Base-by-base conservation (phyloP, 2,113 vertebrate genomes). In the Tetraodon nigroviridis region DNA sequence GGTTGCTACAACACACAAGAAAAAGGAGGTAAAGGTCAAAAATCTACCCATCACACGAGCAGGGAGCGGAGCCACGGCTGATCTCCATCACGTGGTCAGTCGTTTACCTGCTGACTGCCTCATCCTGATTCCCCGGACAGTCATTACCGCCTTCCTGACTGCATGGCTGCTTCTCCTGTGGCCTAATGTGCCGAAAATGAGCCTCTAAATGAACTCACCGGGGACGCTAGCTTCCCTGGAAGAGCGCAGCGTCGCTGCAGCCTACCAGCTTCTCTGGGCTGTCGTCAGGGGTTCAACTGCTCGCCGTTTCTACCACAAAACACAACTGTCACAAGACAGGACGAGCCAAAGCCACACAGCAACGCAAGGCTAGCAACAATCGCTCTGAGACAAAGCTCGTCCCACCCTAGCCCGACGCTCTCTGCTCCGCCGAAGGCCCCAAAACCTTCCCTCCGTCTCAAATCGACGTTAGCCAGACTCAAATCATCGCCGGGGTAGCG, bases 381-480 rank as follows among this genome's bases (percentile, higher is more conserved):
- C 10, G 1, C 1, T 5, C 24, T 37, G 32, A 11, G 32, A 24
- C 24, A 24, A 24, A 24, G 24, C 11, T 37, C 32, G 49, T n/a
- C 17, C 46, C 16, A 22, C 58, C 11, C 29, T 45, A 24, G 13
- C 49, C 49, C 56, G n/a, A 10, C 61, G 32, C 61, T 60, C 37
- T 52, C 56, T 46, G 8, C 53, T 24, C n/a, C 61, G 21, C 51
- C 51, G 45, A 68, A 51, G 58, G 54, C 53, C 45, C 72, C 72
- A 69, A 18, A 45, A 1, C 61, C 61, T 24, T 55, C 45, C 32
- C 29, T 20, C 64, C 24, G 69, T 73, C 65, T 75, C 67, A 71
- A 86, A 86, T 88, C 86, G 86, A 84, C 84, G 79, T 76, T 83
- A 80, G 81, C 85, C 79, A 37, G 55, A 69, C 59, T 67, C 48